Evolutionary conservation across 1,140 invertebrate species (phyloP), one percentile per base, ranked within the genome.

Genomic region (Orius laevigatus): DNA sequence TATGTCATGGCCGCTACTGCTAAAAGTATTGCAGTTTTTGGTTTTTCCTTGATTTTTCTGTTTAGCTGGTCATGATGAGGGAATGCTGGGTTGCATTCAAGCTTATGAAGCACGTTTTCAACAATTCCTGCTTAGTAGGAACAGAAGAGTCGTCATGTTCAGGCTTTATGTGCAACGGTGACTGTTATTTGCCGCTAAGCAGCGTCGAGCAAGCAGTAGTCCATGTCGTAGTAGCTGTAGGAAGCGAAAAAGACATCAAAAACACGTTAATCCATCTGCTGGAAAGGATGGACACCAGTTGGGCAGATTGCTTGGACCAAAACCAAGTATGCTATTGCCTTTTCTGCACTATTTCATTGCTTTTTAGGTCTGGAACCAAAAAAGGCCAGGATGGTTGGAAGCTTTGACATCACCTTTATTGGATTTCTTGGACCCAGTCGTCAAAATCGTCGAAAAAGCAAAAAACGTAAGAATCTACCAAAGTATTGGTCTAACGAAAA

Each of bases 361-460:
- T 36, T 58, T 56, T 14, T 44, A 76, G 76, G 70, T 85, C 1
- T 85, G 81, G 81, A 82, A 81, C 63, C 76, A 81, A 58, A 71
- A 75, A 25, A 67, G 77, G 19, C 78, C 79, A 19, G 69, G 79
- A 0, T 85, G 81, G 81, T 62, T 81, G 42, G 72, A 79, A 48
- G 78, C 77, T 3, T 63, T 84, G 10, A 59, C 83, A 49, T 69
- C 71, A 15, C 67, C 78, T 5, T 63, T 76, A 0, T 69, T 71
- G 2, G 70, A 73, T 0, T 62, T 73, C 1, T 63, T 82, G 20
- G 62, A 70, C 20, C 73, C 77, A 9, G 71, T 81, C 10, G 72
- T 75, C 0, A 66, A 74, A 14, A 49, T 51, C 9, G 34, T 53
- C 9, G 47, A 53, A 1, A 41, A 47, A 46, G 48, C 54, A 12